Evolutionary conservation across 2,113 vertebrate genomes (phyloP).

Genomic region (Callipepla squamata): DNA sequence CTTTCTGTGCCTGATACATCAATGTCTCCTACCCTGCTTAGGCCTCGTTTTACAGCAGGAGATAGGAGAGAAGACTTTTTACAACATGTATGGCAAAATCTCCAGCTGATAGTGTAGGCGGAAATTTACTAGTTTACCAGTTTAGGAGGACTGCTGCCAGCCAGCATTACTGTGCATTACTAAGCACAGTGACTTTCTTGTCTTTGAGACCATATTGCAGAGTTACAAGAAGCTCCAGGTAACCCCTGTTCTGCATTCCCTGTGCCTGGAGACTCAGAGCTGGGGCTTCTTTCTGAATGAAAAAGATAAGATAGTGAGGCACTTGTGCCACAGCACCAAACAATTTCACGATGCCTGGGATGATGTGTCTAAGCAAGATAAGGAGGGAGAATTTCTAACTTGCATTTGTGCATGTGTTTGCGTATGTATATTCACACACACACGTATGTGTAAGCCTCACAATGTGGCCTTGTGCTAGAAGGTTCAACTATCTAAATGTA

Average conservation of each 20-base stretch:
- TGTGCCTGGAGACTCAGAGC: background rate
- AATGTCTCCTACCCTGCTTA: background rate
- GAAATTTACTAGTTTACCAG: background rate
- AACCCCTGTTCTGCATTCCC: fast-evolving
- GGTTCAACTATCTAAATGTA: background rate
- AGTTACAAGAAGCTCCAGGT: background rate
- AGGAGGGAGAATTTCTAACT: background rate
- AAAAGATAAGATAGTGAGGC: background rate
- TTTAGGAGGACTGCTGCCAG: background rate
- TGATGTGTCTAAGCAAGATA: background rate
- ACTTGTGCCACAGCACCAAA: background rate
- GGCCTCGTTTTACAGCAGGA: background rate
- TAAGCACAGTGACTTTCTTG: fast-evolving
- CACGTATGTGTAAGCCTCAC: background rate
- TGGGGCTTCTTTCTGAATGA: background rate
- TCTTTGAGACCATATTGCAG: background rate
- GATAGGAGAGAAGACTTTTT: background rate
- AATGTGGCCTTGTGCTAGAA: background rate
- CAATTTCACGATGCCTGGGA: background rate
- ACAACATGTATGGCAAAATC: background rate
- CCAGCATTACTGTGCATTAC: background rate
- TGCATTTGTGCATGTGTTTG: background rate
- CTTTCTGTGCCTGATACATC: background rate
- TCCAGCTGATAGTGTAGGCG: background rate
- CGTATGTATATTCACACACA: fast-evolving